Percentiles rank a stretch among this genome's conserved stretches.
Conservation (phyloP, 2,113 vertebrate genomes). For the Collichthys lucidus region DNA sequence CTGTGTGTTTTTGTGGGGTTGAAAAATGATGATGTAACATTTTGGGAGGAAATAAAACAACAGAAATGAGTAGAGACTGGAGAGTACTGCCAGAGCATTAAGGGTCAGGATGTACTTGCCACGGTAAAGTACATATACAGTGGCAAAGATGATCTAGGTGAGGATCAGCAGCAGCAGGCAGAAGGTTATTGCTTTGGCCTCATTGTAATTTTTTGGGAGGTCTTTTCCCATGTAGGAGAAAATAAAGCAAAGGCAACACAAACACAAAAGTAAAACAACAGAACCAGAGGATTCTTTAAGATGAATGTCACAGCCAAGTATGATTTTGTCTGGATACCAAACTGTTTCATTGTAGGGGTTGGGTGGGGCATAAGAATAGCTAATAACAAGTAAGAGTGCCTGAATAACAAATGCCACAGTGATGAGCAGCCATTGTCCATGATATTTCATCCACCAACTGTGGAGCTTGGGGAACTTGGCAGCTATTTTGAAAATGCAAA, state of each 20-base stretch:
- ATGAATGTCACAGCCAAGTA: conserved; percentile 80
- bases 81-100: conserved; percentile 74
- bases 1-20: too few species aligned
- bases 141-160: too few species aligned
- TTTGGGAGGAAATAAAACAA: conserved; percentile 89
- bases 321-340: conserved; percentile 64
- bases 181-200: too few species aligned
- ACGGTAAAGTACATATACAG: conserved; percentile 36
- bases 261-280: conserved; percentile 46
- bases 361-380: conserved; percentile 39
- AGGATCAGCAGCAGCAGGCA: too few species aligned
- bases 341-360: conserved; percentile 72
- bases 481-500: conserved; percentile 90
- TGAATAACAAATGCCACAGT: too few species aligned
- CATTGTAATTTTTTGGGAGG: too few species aligned
- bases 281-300: not conserved
- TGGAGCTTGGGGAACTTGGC: not conserved
- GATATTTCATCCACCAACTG: too few species aligned
- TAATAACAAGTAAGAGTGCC: too few species aligned
- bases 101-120: conserved; percentile 72
- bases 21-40: conserved; percentile 83
- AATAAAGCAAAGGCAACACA: conserved; percentile 83
- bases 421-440: too few species aligned
- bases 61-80: conserved; percentile 81
- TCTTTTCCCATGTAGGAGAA: conserved; percentile 55